A percentile compares a stretch with the other conserved stretches of the same genome.
phyloP scores from a whole-genome alignment of 2,113 vertebrate genomes.

The Pungitius pungitius region DNA sequence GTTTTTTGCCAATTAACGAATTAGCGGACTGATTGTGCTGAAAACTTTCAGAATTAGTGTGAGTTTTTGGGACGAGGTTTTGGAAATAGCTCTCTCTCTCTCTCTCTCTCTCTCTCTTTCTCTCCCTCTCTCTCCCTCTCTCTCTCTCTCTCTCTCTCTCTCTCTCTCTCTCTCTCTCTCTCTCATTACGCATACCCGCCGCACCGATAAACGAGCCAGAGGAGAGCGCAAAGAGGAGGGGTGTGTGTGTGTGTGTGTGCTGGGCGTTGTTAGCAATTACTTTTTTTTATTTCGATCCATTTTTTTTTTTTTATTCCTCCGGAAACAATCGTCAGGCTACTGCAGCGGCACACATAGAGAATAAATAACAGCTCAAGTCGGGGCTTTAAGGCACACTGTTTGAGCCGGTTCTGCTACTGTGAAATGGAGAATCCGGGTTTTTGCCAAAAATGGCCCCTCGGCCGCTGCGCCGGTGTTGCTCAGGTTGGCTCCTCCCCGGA shows the following conservation, averaged over 20 bases:
- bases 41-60: slow-evolving; percentile 41
- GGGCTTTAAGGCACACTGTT: slow-evolving; percentile 62
- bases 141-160: slow-evolving; percentile 13
- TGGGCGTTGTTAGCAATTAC: slow-evolving; percentile 39
- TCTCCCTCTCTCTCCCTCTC: slow-evolving; percentile 17
- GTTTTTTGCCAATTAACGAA: slow-evolving; percentile 56
- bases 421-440: slow-evolving; percentile 56
- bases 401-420: slow-evolving; percentile 52
- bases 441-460: slow-evolving; percentile 34
- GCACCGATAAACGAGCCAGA: neutral
- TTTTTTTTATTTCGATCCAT: slow-evolving; percentile 16
- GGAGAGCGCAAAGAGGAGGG: neutral
- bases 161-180: slow-evolving; percentile 7
- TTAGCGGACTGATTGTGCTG: slow-evolving; percentile 48
- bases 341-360: slow-evolving; percentile 39
- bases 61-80: slow-evolving; percentile 32
- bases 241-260: neutral
- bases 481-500: slow-evolving; percentile 37
- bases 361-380: slow-evolving; percentile 57
- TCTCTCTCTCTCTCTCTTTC: too few species aligned
- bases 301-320: neutral
- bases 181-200: slow-evolving; percentile 47
- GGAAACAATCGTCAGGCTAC: slow-evolving; percentile 50
- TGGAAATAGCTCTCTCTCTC: slow-evolving; percentile 36
- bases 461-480: slow-evolving; percentile 47